Evolutionary conservation across 2,797 vertebrate species (phyloP), one percentile per base, ranked within the genome.

Genomic region (Melopsittacus undulatus): DNA sequence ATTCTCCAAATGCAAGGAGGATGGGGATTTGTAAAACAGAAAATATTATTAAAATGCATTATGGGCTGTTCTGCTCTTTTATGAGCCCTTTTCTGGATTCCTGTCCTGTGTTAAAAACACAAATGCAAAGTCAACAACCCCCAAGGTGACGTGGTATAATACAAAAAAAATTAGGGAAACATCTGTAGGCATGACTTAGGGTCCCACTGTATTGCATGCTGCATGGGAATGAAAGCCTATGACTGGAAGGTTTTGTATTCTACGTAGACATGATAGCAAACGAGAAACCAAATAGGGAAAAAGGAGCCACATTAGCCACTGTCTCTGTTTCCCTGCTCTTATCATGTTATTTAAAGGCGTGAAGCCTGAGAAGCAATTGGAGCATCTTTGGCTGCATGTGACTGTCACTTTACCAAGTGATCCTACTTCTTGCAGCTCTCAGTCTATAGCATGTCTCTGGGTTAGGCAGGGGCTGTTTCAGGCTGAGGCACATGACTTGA

Each of bases 371-470:
- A 26, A 74, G 29, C 43, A 66, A 5, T 5, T 30, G 52, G 45
- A 78, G 64, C 36, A 18, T 30, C 57, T 27, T 18, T 11, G 68
- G n/a, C 24, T 61, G 9, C 5, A 2, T 62, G 29, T 30, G 27
- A 15, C 15, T 36, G 24, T 8, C 48, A 8, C 63, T 56, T n/a
- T 27, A 22, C 29, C 12, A 26, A 48, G 43, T 4, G n/a, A 13
- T 40, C 5, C 43, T 36, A 40, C 63, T 72, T 19, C 52, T 24
- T 24, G 57, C 36, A 36, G 62, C 40, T 59, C 38, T 9, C 46
- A 72, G 38, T 34, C 11, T 5, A 43, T 13, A 5, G 2, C 8
- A 1, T n/a, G 11, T 34, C 29, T 21, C 12, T 0, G 2, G n/a
- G 27, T 30, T 17, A 29, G 40, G 14, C 22, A n/a, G 49, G 12